Base-by-base conservation (phyloP, 2,888 invertebrate genomes). In the Tricholauxania praeusta region DNA sequence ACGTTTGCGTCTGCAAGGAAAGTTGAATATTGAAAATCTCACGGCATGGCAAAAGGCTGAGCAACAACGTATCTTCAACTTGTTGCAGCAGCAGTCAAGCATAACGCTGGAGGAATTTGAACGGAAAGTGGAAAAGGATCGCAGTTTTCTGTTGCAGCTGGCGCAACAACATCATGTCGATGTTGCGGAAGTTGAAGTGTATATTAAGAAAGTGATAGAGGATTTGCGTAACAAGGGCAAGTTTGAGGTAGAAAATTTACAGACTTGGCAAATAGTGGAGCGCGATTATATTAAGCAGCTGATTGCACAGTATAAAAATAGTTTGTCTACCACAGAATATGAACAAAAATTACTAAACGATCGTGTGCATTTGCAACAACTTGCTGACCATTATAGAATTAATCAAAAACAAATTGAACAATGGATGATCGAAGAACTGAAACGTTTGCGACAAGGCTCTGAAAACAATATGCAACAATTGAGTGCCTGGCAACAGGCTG, bases 11-110 rank as follows among this genome's bases (percentile, higher is more conserved):
- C 78, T 81, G 53, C 82, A 85, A 71, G 86, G 86, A 0, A 82
- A 84, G 65, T 74, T 84, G 3, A 80, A 85, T 72, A 83, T 85
- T 10, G 82, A 85, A 62, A 79, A 85, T 70, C 72, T 85, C n/a
- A 82, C 85, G 0, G 80, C 79, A 19, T 86, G 86, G 86, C 86
- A 86, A 63, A 79, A 80, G 68, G 77, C 81, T 4, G 86, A 86
- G 65, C 82, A 82, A 12, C 82, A 83, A 47, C 81, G 84, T n/a
- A 81, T 86, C 32, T 71, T 86, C 0, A 73, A 78, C 5, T 77
- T 85, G 0, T 77, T 86, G 2, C 82, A 83, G 15, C 81, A 83
- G 12, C 84, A 86, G 48, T 83, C 85, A 28, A 81, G 81, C 69
- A 81, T 85, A 2, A 86, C 82, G 0, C 76, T 81, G 19, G 85